phyloP scores from a whole-genome alignment of 2,888 invertebrate species.

The Acrobasis consociella region DNA sequence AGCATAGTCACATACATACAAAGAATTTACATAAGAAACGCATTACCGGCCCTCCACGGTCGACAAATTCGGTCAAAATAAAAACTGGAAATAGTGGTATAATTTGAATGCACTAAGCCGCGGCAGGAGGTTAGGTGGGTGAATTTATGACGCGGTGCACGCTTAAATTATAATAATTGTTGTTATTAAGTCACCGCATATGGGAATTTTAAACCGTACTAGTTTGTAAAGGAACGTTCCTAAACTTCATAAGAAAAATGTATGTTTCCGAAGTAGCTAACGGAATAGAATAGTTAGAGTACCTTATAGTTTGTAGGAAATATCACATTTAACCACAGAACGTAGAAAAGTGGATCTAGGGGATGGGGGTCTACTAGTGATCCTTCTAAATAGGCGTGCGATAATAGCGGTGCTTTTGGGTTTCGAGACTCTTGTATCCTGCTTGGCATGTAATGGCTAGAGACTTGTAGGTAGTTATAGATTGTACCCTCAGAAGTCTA shows the following conservation, averaged over 20 bases:
- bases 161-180: background rate
- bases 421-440: background rate
- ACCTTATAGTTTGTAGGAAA: too few relatives aligned
- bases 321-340: too few relatives aligned
- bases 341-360: too few relatives aligned
- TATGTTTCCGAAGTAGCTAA: background rate
- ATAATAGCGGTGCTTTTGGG: too few relatives aligned
- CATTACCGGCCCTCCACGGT: slow-evolving; percentile 9
- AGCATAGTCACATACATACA: slow-evolving; percentile 18
- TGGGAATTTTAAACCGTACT: background rate
- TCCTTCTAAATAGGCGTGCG: too few relatives aligned
- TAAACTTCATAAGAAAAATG: background rate
- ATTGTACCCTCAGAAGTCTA: background rate
- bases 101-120: slow-evolving; percentile 15
- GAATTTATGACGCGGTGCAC: slow-evolving; percentile 3
- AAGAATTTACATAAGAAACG: slow-evolving; percentile 13
- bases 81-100: slow-evolving; percentile 5
- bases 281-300: too few relatives aligned
- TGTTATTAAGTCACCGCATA: background rate
- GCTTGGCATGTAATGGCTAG: too few relatives aligned
- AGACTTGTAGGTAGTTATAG: too few relatives aligned
- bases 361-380: too few relatives aligned
- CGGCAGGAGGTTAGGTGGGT: background rate
- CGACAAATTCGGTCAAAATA: slow-evolving; percentile 13
- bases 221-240: background rate